Evolutionary conservation across 2,888 invertebrate species (phyloP), one percentile per base, ranked within the genome.

Genomic region (Nematopogon swammerdamellus): DNA sequence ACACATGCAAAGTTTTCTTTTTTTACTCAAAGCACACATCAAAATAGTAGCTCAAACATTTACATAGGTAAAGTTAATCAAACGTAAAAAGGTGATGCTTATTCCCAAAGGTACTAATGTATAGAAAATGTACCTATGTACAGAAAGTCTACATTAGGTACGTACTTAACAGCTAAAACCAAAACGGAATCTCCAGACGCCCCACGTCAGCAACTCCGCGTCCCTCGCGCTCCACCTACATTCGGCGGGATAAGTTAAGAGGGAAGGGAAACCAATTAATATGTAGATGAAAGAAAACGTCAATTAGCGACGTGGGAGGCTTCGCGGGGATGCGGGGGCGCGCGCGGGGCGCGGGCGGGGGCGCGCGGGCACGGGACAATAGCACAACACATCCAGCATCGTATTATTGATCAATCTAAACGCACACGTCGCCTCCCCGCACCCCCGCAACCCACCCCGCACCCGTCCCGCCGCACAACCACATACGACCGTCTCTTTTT

Each of bases 221-320:
- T n/a, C n/a, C n/a, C 25, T 25, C 25, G 8, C 25, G 8, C 8
- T 25, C 8, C 25, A 4, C 14, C 11, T 36, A 36, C 11, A 8
- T 14, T 36, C n/a, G 25, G n/a, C n/a, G n/a, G 25, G 10, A 25
- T 4, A 36, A 36, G 36, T 14, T 36, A 36, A 14, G 36, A 14
- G 36, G n/a, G 36, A 36, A 62, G 62, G 59, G 66, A 65, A 70
- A 68, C 63, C 72, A 76, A 77, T 77, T 76, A 76, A 65, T 65
- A 79, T 79, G 77, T 75, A 77, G 77, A 79, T 79, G 70, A 74
- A 77, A 79, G 77, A 79, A 79, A 76, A 79, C 73, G 74, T 71
- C 72, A 66, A 76, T 74, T 74, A 74, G 63, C 61, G 59, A 56
- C 59, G 60, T 60, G 61, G 56, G 50, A 52, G 52, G 52, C 51